phyloP scores from a whole-genome alignment of 2,113 vertebrate species.

The Ageneiosus marmoratus region DNA sequence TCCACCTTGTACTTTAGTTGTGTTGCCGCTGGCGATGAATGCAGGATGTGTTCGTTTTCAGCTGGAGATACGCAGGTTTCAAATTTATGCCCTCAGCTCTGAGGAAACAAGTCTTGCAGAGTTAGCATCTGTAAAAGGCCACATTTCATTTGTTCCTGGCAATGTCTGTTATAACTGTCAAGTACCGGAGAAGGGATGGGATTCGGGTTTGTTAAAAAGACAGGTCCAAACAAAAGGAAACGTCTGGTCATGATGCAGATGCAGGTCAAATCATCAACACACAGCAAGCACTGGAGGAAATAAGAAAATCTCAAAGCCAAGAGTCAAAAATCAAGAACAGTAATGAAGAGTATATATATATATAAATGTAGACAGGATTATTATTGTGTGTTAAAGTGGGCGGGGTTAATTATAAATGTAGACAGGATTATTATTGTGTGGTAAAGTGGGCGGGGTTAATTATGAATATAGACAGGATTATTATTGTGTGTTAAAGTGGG shows the following conservation, averaged over 20 bases:
- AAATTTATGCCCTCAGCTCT: slow-evolving; percentile 25
- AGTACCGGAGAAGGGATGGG: too few relatives aligned
- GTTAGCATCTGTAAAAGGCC: slow-evolving; percentile 8
- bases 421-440: background rate
- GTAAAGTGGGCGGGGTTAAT: background rate
- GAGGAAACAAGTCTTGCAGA: slow-evolving; percentile 16
- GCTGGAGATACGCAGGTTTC: slow-evolving; percentile 38
- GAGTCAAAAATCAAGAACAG: too few relatives aligned
- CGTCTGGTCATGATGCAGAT: too few relatives aligned
- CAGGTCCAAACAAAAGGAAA: too few relatives aligned
- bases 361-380: background rate
- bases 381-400: background rate
- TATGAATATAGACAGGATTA: background rate
- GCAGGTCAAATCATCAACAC: too few relatives aligned
- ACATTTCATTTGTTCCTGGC: background rate
- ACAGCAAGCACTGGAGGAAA: too few relatives aligned
- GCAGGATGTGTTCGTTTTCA: slow-evolving; percentile 28
- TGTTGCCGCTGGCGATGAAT: slow-evolving; percentile 28
- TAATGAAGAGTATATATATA: too few relatives aligned
- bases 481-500: background rate
- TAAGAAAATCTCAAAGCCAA: too few relatives aligned
- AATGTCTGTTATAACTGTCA: background rate
- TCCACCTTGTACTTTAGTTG: slow-evolving; percentile 32
- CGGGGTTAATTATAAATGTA: background rate
- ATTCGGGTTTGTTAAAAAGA: too few relatives aligned